A percentile compares a stretch with the other conserved stretches of the same genome.
Evolutionary conservation across 2,888 invertebrate genomes (phyloP).

Genomic region (Nomada fucata): DNA sequence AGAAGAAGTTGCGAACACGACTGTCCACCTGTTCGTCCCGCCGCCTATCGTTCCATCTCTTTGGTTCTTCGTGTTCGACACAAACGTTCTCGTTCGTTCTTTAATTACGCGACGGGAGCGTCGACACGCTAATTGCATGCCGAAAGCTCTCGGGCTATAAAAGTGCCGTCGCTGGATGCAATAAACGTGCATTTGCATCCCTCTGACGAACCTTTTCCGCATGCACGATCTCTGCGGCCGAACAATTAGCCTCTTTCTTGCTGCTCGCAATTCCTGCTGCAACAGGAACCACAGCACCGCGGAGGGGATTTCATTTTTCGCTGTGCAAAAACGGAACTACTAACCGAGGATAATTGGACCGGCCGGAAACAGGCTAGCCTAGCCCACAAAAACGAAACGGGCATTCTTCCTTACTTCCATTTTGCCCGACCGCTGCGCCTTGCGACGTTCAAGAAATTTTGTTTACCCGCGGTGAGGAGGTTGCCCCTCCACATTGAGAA

Average conservation of each 20-base stretch:
- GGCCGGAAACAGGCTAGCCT: slow-evolving; percentile 30
- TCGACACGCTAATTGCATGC: slow-evolving; percentile 70
- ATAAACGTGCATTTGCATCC: slow-evolving; percentile 31
- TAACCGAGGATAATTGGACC: slow-evolving; percentile 41
- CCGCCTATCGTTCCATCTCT: slow-evolving; percentile 4
- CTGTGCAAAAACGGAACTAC: slow-evolving; percentile 31
- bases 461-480: no score
- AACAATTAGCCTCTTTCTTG: slow-evolving; percentile 22
- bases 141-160: slow-evolving; percentile 32
- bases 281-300: slow-evolving; percentile 5
- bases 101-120: slow-evolving; percentile 72
- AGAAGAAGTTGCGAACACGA: neutral
- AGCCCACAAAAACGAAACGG: slow-evolving; percentile 7
- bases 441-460: neutral
- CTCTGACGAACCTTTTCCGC: slow-evolving; percentile 14
- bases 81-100: slow-evolving; percentile 18
- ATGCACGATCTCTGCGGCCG: slow-evolving; percentile 7
- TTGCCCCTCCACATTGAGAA: no score
- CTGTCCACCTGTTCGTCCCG: slow-evolving; percentile 11
- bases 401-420: neutral
- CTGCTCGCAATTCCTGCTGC: slow-evolving; percentile 2
- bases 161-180: slow-evolving; percentile 5
- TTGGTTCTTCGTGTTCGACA: neutral
- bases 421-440: neutral
- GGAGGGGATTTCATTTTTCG: slow-evolving; percentile 22